Evolutionary conservation across 2,888 invertebrate genomes (phyloP).

Genomic region (Eupithecia abbreviata): DNA sequence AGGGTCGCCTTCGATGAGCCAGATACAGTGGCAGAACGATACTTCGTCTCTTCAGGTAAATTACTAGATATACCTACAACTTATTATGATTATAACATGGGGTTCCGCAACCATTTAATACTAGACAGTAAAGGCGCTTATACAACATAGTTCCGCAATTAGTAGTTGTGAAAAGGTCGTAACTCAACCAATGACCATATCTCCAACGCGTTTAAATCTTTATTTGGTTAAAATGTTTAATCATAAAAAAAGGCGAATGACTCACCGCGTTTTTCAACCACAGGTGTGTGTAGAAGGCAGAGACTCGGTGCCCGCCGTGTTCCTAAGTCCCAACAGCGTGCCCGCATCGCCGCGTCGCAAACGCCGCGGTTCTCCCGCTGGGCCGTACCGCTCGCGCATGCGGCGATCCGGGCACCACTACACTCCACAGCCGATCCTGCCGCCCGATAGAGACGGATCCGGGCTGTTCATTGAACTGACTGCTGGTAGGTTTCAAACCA

Average conservation of each 20-base stretch:
- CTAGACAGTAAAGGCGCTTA: too few species aligned
- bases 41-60: slow-evolving; percentile 71
- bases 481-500: slow-evolving; percentile 55
- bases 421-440: slow-evolving; percentile 97
- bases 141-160: too few species aligned
- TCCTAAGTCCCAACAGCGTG: slow-evolving; percentile 89
- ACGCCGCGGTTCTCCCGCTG: slow-evolving; percentile 86
- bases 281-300: slow-evolving; percentile 84
- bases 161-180: too few species aligned
- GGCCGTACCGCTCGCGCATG: slow-evolving; percentile 80
- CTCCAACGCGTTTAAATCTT: too few species aligned
- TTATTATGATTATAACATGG: neutral
- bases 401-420: slow-evolving; percentile 84
- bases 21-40: slow-evolving; percentile 74
- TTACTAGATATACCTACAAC: neutral
- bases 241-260: too few species aligned
- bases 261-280: slow-evolving; percentile 10
- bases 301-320: slow-evolving; percentile 89
- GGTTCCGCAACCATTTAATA: neutral
- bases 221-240: too few species aligned
- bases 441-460: slow-evolving; percentile 94
- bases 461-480: slow-evolving; percentile 89
- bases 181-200: too few species aligned
- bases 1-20: slow-evolving; percentile 54
- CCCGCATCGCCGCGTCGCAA: slow-evolving; percentile 87